Evolutionary conservation across 2,113 vertebrate species (phyloP).

Genomic region (Gadus macrocephalus): DNA sequence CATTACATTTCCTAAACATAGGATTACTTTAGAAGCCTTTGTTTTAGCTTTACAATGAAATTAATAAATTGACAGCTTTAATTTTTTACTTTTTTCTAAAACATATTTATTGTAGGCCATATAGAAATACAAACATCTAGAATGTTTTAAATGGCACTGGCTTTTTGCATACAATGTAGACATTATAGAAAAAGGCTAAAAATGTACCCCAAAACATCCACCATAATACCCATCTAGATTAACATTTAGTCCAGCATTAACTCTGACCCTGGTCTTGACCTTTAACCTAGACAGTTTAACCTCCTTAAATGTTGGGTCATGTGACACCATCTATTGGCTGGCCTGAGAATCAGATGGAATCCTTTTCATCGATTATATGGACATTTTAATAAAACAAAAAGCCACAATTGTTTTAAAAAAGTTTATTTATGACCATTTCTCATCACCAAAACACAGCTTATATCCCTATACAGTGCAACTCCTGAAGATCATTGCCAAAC

Average conservation of each 20-base stretch:
- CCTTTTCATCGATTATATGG: background rate
- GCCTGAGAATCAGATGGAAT: no score
- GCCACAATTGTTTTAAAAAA: background rate
- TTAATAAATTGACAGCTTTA: no score
- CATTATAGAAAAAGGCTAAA: background rate
- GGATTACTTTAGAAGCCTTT: background rate
- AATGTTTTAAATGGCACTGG: background rate
- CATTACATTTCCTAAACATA: background rate
- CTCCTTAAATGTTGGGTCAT: slow-evolving; percentile 13
- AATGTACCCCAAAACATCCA: background rate
- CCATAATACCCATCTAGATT: slow-evolving; percentile 16
- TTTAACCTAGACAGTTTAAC: slow-evolving; percentile 19
- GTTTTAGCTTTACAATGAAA: background rate
- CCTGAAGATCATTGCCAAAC: slow-evolving; percentile 24
- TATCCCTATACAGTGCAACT: slow-evolving; percentile 28
- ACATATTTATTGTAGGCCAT: background rate
- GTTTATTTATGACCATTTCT: slow-evolving; percentile 19
- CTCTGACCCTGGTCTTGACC: slow-evolving; percentile 21
- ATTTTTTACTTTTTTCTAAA: no score
- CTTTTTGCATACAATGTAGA: background rate
- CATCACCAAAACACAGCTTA: slow-evolving; percentile 13
- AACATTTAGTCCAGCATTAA: slow-evolving; percentile 22
- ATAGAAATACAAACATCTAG: background rate
- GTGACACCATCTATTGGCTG: background rate
- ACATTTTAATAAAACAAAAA: slow-evolving; percentile 3